Base-by-base conservation (phyloP, 2,113 vertebrate genomes). In the Paradisaea rubra region DNA sequence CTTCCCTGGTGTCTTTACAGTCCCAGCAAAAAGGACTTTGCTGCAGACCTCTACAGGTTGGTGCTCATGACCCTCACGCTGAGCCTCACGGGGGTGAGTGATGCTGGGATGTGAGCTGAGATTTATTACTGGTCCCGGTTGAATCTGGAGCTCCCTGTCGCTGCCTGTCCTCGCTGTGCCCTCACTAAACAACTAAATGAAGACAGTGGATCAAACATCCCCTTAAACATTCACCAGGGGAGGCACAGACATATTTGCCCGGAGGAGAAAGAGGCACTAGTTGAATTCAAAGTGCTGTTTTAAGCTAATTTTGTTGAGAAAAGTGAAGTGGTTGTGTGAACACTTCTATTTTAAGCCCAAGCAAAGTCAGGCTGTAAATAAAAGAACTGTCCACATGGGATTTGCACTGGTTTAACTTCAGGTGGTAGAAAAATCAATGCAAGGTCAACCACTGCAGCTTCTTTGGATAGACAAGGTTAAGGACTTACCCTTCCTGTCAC, bases 261-360 rank as follows among this genome's bases (percentile, higher is more conserved):
- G 23, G 71, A 73, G 81, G 42, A 95, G 45, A 85, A 91, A 85
- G 53, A 87, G 68, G 85, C 59, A 88, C 33, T 39, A 52, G 93
- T 63, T 88, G 91, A 91, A 95, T 91, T 91, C 76, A 78, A 91
- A 96, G 87, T 77, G 89, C 59, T 65, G 71, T 68, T 97, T 95
- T 95, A 93, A 82, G 85, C 35, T 91, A 89, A 97, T 94, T 91
- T 86, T 70, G 47, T 86, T 73, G 68, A 77, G 86, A 78, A 70
- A 91, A 93, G 61, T 47, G 56, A 89, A 92, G 81, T 59, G 63
- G 74, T 47, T 88, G 54, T 85, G 81, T 73, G 87, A 87, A 89
- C 28, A 7, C 52, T 89, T 77, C 88, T 94, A 89, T 80, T 97
- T 91, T 86, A 92, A 94, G 76, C 52, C 52, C 52, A 42, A 66